Evolutionary conservation across 2,888 invertebrate genomes (phyloP), one percentile per base, ranked within the genome.

Genomic region (Drosophila paranaensis): DNA sequence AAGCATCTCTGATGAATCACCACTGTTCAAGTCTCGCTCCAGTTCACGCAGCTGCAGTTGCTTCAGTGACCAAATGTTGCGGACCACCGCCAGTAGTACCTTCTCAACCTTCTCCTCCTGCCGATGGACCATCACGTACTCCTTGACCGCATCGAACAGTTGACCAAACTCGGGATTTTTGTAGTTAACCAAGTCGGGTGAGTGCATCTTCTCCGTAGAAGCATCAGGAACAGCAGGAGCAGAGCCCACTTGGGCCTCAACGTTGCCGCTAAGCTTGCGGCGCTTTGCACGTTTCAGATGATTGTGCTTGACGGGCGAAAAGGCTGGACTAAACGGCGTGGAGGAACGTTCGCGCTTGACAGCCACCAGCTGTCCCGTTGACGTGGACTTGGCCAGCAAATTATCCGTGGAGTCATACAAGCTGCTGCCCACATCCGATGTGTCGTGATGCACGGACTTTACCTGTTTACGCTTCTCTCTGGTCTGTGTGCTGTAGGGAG

Each of bases 291-390:
- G 73, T 56, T 51, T 73, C 0, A 82, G 75, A 39, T 84, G 81
- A 5, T 70, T 68, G 30, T 27, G 46, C 42, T 89, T 91, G 0
- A 92, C 69, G 0, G 92, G 92, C 0, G 92, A 92, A 60, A 76
- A 92, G 3, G 90, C 90, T 3, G 92, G 92, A 69, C 92, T 92
- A 5, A 86, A 80, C 0, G 92, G 92, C 3, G 92, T 91, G 9
- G 85, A 82, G 1, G 93, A 93, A 9, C 93, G 90, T 40, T 90
- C 90, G 3, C 92, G 79, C 56, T 92, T 92, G 0, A 69, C 39
- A 51, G 72, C 67, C 20, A 60, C 11, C 16, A 67, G 43, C 2
- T 63, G 66, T 3, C n/a, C 16, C 16, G 35, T 40, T 4, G 6
- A 30, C 6, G n/a, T 11, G 10, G 60, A 61, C 50, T 75, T 88